Base-by-base conservation (phyloP, 2,113 vertebrate genomes). In the Morone saxatilis region DNA sequence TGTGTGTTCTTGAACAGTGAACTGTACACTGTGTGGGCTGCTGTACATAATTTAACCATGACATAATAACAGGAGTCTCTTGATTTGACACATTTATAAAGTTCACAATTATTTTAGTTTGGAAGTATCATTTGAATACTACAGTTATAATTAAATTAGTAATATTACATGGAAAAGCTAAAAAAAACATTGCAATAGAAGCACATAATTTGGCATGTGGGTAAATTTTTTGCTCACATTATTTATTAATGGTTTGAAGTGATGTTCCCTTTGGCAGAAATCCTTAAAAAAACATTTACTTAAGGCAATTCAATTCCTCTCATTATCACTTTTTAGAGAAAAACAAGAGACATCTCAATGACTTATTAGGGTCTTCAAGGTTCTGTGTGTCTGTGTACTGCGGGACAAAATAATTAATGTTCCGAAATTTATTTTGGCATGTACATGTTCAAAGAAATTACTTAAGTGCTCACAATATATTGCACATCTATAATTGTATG, bases 31-130 rank as follows among this genome's bases (percentile, higher is more conserved):
- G 82, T 65, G 86, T 86, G 82, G 87, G 87, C 71, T 63, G 80
- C 71, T 54, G 71, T 57, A 40, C 11, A 69, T 47, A 71, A 66
- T 74, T 43, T 61, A 57, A 75, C 17, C 13, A 47, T 53, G 20
- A 69, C 66, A 86, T 66, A 71, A 69, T 61, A 78, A 72, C 74
- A 80, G 48, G 1, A 8, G 61, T 80, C 54, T 66, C 71, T 76
- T 81, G 66, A 75, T 74, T 88, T 71, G 14, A 87, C 16, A 53
- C 65, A 78, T 84, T 79, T 70, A 78, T 61, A 48, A 31, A 84
- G 50, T 48, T 57, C 51, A 48, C 12, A 54, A 56, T 76, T 75
- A 63, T 72, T 74, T 20, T 7, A 14, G n/a, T 61, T 83, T 71
- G 0, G 5, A 45, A 74, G 54, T 22, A 22, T 53, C 5, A 43